A percentile compares a stretch with the other conserved stretches of the same genome.
These are phyloP conservation scores for Calliphora vicina DNA, from an alignment of 1,140 invertebrate species.

Conservation along the genomic window DNA sequence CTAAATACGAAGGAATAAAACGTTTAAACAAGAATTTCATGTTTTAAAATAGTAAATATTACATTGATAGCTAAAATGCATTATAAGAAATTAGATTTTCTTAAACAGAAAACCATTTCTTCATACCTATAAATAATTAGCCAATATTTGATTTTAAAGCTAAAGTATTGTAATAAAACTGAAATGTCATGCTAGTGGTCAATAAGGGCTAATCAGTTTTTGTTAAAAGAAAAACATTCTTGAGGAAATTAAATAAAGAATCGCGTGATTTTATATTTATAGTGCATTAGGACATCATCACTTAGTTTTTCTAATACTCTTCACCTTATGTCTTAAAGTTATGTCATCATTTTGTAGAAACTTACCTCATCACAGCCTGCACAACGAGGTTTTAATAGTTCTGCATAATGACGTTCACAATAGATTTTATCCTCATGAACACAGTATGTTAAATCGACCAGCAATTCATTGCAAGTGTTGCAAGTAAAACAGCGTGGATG, in stretches of 20 bases:
- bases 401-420: conserved; percentile 94
- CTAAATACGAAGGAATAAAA: background rate
- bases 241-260: background rate
- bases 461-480: conserved; percentile 81
- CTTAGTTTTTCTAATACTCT: background rate
- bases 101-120: no score
- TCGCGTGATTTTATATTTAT: background rate
- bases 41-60: background rate
- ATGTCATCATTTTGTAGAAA: conserved; percentile 39
- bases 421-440: conserved; percentile 84
- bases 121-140: no score
- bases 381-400: conserved; percentile 90
- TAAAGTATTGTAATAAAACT: no score
- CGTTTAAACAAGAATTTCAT: background rate
- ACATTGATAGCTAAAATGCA: background rate
- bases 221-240: no score
- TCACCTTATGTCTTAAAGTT: background rate
- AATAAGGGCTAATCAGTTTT: background rate
- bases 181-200: background rate
- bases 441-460: conserved; percentile 94
- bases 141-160: no score
- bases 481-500: conserved; percentile 91
- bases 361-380: conserved; percentile 94
- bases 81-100: background rate
- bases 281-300: background rate